Percentiles rank a stretch among this genome's conserved stretches.
phyloP scores from a whole-genome alignment of 2,113 vertebrate species.

The Pluvianellus socialis region DNA sequence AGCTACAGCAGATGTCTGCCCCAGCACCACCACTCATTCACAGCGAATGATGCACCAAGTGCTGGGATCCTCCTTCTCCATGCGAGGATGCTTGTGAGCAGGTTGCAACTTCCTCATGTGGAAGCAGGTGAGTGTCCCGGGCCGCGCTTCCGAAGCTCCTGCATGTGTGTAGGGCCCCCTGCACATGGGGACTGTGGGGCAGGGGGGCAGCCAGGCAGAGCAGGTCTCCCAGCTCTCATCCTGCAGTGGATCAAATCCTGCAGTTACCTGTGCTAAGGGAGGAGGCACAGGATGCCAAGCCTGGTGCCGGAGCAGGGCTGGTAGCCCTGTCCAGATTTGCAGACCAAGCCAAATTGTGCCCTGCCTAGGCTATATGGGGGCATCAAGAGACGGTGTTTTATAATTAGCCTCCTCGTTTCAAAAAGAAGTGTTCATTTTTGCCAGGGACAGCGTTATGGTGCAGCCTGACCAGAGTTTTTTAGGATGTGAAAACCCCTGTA shows the following conservation, averaged over 20 bases:
- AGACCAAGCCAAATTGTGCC: not conserved
- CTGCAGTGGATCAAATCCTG: not conserved
- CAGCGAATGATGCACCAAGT: not conserved
- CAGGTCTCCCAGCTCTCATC: not conserved
- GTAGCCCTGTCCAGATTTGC: rapidly evolving
- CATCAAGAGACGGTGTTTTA: not conserved
- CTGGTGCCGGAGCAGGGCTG: not conserved
- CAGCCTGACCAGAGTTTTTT: not conserved
- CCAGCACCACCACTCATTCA: not conserved
- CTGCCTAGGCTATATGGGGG: not conserved
- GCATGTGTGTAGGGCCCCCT: rapidly evolving
- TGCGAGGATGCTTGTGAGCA: rapidly evolving
- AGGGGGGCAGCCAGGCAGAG: not conserved
- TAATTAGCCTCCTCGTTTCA: not conserved
- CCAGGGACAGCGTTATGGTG: not conserved
- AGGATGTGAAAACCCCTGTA: not conserved
- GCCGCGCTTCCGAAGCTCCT: not conserved
- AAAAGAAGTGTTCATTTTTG: not conserved
- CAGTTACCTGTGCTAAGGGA: not conserved
- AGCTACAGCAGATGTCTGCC: not conserved
- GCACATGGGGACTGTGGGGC: rapidly evolving
- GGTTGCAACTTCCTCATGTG: not conserved
- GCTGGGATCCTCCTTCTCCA: not conserved
- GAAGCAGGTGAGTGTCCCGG: not conserved
- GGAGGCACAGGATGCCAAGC: rapidly evolving